phyloP scores from a whole-genome alignment of 2,888 invertebrate species.

The Dynastes maya region DNA sequence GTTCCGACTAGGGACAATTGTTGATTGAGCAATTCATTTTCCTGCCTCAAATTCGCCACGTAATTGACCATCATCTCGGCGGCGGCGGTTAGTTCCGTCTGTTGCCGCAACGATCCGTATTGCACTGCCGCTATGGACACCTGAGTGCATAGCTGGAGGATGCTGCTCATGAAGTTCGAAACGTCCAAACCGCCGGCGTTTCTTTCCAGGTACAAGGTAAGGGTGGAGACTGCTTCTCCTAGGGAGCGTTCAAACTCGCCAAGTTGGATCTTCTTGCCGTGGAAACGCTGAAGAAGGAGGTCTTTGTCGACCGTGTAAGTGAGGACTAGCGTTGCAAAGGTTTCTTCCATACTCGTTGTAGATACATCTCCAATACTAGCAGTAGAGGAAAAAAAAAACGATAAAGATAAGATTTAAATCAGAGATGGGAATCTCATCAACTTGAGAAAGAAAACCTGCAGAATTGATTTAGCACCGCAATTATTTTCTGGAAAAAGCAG shows the following conservation, averaged over 20 bases:
- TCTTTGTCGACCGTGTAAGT: slow-evolving; percentile 49
- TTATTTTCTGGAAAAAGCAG: too few species aligned
- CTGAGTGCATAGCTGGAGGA: slow-evolving; percentile 44
- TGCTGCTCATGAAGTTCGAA: slow-evolving; percentile 34
- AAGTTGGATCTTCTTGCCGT: slow-evolving; percentile 31
- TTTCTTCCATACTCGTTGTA: slow-evolving; percentile 45
- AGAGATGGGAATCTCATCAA: too few species aligned
- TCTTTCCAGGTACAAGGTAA: slow-evolving; percentile 32
- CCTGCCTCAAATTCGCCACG: slow-evolving; percentile 47
- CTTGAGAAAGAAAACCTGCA: too few species aligned
- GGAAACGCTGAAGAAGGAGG: slow-evolving; percentile 41
- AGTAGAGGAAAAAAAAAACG: not conserved
- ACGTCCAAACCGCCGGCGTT: slow-evolving; percentile 23
- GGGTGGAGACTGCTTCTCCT: slow-evolving; percentile 25
- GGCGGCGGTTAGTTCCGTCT: slow-evolving; percentile 46
- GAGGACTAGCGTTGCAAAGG: slow-evolving; percentile 48
- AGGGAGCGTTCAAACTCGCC: slow-evolving; percentile 30
- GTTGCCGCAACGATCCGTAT: slow-evolving; percentile 53
- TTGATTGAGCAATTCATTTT: slow-evolving; percentile 14
- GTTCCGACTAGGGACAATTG: slow-evolving; percentile 46
- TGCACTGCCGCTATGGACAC: slow-evolving; percentile 50
- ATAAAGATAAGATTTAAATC: too few species aligned
- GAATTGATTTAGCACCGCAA: too few species aligned
- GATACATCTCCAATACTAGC: slow-evolving; percentile 29
- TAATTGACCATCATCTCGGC: slow-evolving; percentile 54